Evolutionary conservation across 2,797 vertebrate genomes (phyloP).

Genomic region (Petrocephalus sullivani): DNA sequence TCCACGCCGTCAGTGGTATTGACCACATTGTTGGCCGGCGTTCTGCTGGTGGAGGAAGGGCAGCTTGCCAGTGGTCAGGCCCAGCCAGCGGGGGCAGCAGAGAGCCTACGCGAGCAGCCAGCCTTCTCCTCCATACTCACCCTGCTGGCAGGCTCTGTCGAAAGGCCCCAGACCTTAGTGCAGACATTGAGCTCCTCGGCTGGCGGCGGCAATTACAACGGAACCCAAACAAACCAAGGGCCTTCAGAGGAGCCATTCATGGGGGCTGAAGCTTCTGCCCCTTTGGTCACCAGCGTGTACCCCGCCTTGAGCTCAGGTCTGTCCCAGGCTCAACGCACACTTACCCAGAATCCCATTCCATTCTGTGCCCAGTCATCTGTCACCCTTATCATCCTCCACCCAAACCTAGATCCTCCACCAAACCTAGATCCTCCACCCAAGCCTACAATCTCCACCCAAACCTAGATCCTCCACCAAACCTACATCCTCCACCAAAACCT

Average conservation of each 20-base stretch:
- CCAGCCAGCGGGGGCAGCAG: conserved; percentile 38
- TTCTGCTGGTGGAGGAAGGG: conserved; percentile 51
- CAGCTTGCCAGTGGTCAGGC: conserved; percentile 48
- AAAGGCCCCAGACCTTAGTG: conserved; percentile 49
- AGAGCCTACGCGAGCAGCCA: conserved; percentile 44
- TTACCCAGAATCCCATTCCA: conserved; percentile 13
- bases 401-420: neutral
- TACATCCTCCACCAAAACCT: neutral
- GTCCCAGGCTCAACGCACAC: conserved; percentile 51
- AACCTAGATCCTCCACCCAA: neutral
- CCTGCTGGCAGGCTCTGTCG: conserved; percentile 49
- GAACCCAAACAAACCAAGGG: conserved; percentile 54
- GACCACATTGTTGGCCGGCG: conserved; percentile 56
- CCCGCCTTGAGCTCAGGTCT: conserved; percentile 65
- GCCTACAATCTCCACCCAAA: neutral
- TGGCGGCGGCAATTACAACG: conserved; percentile 56
- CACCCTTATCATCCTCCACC: neutral
- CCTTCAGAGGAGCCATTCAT: conserved; percentile 51
- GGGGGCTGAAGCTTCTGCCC: conserved; percentile 50
- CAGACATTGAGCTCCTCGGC: conserved; percentile 53
- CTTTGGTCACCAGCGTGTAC: conserved; percentile 50
- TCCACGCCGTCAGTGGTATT: conserved; percentile 46
- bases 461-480: neutral
- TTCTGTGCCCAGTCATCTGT: conserved; percentile 17
- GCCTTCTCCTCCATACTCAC: conserved; percentile 54